These are phyloP conservation scores for Masnerella sp. DNA, from an alignment of 2,888 invertebrate genomes.

Conservation along the genomic window DNA sequence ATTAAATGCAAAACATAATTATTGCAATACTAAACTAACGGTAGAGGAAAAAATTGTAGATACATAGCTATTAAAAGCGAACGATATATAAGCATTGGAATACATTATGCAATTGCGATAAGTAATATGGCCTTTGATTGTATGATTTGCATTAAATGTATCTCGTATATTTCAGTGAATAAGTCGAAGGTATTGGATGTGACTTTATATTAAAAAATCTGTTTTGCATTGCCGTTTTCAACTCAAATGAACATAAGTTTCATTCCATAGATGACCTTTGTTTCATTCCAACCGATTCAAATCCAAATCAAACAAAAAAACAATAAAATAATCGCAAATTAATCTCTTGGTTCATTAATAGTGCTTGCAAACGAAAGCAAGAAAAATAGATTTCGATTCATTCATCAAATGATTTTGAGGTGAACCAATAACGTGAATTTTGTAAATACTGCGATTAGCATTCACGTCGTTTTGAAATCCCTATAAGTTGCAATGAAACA, in stretches of 20 bases:
- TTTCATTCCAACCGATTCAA: too few species aligned
- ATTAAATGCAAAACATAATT: conserved; percentile 37
- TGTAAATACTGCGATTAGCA: conserved; percentile 1
- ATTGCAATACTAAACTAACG: conserved; percentile 32
- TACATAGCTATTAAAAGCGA: conserved; percentile 55
- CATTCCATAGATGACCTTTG: too few species aligned
- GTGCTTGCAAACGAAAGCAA: too few species aligned
- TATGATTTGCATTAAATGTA: conserved; percentile 13
- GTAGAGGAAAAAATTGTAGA: conserved; percentile 60
- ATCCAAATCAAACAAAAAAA: too few species aligned
- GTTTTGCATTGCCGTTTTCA: too few species aligned
- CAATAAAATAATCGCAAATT: too few species aligned
- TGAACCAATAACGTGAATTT: too few species aligned
- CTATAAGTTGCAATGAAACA: conserved; percentile 10
- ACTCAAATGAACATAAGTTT: too few species aligned
- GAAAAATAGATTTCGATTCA: too few species aligned
- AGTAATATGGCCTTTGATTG: conserved; percentile 28
- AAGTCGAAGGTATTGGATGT: conserved; percentile 5
- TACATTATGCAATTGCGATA: conserved; percentile 37
- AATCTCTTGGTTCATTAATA: too few species aligned
- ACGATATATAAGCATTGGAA: conserved; percentile 61
- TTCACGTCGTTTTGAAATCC: conserved; percentile 2
- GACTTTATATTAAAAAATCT: too few species aligned
- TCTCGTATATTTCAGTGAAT: conserved; percentile 6
- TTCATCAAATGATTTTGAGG: too few species aligned